Percentiles rank a stretch among this genome's conserved stretches.
These are phyloP conservation scores for Oryctes rhinoceros DNA, from an alignment of 1,140 invertebrate genomes.

Conservation along the genomic window DNA sequence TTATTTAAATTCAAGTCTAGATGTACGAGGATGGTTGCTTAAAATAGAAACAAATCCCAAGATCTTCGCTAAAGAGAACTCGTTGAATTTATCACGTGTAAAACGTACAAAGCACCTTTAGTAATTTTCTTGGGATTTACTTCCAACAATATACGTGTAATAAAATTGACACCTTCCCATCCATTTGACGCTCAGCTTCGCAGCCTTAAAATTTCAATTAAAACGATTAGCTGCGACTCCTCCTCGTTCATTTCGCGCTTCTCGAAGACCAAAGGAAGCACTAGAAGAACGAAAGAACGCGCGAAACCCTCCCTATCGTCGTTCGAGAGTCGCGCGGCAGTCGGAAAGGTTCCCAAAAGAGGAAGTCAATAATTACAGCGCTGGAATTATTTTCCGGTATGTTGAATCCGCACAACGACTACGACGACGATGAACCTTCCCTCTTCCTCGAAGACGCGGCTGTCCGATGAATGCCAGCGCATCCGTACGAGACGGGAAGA, in stretches of 20 bases:
- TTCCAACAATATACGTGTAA: no score
- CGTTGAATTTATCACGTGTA: no score
- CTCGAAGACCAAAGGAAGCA: no score
- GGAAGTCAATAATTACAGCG: conserved; percentile 32
- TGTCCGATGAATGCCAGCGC: neutral
- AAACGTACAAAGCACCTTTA: no score
- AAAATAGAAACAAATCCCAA: no score
- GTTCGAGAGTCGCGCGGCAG: neutral
- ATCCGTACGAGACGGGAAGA: neutral
- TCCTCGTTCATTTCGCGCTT: no score
- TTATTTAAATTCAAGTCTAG: no score
- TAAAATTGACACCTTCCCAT: neutral
- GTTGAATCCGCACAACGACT: conserved; percentile 26
- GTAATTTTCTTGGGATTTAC: no score
- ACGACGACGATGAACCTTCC: neutral
- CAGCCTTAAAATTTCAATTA: conserved; percentile 10
- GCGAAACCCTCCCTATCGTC: neutral
- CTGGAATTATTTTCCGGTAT: conserved; percentile 35
- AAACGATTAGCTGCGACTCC: neutral
- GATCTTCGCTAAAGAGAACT: no score
- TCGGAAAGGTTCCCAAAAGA: conserved; percentile 19
- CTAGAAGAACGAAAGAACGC: neutral
- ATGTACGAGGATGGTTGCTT: no score
- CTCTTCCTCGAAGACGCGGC: conserved; percentile 26
- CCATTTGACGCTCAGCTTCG: neutral